These are phyloP conservation scores for Sander vitreus DNA, from an alignment of 2,113 vertebrate genomes.

Conservation along the genomic window DNA sequence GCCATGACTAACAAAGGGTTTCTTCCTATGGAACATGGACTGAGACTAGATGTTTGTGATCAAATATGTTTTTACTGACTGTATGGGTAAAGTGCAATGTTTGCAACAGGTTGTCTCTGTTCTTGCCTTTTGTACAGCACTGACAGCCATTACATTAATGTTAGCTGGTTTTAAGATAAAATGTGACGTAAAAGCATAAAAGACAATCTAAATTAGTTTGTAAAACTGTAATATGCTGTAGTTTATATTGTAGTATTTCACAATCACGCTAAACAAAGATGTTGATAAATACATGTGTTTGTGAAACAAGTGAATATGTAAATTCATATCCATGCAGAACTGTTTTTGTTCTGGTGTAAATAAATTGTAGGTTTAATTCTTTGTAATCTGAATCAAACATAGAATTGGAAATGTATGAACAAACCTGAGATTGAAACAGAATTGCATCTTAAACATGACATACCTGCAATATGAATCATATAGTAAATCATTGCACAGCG, in stretches of 20 bases:
- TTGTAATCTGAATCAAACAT: slow-evolving; percentile 2
- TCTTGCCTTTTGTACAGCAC: slow-evolving; percentile 27
- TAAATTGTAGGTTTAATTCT: background rate
- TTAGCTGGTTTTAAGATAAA: slow-evolving; percentile 16
- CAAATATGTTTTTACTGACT: slow-evolving; percentile 55
- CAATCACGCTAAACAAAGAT: slow-evolving; percentile 9
- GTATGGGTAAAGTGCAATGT: slow-evolving; percentile 74
- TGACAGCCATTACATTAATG: slow-evolving; percentile 24
- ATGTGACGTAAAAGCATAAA: slow-evolving; percentile 15
- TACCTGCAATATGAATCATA: background rate
- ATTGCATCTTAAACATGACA: background rate
- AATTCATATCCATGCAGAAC: background rate
- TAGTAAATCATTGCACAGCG: background rate
- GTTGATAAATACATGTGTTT: slow-evolving; percentile 8
- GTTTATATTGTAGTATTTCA: slow-evolving; percentile 28
- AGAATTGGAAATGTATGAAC: background rate
- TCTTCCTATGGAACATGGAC: slow-evolving; percentile 2
- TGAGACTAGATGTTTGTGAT: slow-evolving; percentile 23
- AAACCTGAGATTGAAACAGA: slow-evolving; percentile 4
- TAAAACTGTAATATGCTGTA: slow-evolving; percentile 37
- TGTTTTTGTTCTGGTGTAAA: slow-evolving; percentile 23
- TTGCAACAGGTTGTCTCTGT: slow-evolving; percentile 30
- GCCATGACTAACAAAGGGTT: slow-evolving; percentile 6
- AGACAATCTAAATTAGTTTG: background rate
- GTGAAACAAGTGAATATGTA: slow-evolving; percentile 33